Evolutionary conservation across 2,113 vertebrate species (phyloP).

Genomic region (Oryzias woworae): DNA sequence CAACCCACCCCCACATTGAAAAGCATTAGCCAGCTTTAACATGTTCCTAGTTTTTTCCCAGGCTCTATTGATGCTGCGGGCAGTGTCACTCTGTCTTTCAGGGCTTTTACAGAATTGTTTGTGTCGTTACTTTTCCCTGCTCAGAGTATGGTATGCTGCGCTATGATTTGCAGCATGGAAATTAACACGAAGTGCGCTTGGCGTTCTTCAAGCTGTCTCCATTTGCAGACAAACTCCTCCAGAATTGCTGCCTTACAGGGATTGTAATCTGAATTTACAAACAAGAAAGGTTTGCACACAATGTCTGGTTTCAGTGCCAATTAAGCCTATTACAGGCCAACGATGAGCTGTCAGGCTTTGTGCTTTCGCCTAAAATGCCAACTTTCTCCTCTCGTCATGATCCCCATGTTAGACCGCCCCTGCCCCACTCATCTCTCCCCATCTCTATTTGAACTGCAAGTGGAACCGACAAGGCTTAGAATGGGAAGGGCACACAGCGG

Average conservation of each 20-base stretch:
- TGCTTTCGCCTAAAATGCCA: slow-evolving; percentile 48
- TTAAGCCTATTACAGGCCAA: slow-evolving; percentile 47
- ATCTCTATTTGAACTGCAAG: slow-evolving; percentile 53
- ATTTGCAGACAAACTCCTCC: slow-evolving; percentile 26
- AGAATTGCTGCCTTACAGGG: slow-evolving; percentile 24
- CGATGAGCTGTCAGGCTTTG: slow-evolving; percentile 41
- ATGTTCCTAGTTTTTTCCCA: slow-evolving; percentile 28
- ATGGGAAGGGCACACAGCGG: slow-evolving; percentile 47
- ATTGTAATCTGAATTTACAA: slow-evolving; percentile 28
- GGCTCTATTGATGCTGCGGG: slow-evolving; percentile 60
- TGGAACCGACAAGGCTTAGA: slow-evolving; percentile 68
- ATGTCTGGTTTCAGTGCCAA: slow-evolving; percentile 55
- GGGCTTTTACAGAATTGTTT: slow-evolving; percentile 26
- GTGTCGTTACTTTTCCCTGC: slow-evolving; percentile 24
- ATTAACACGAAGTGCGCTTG: slow-evolving; percentile 43
- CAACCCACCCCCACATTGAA: background rate
- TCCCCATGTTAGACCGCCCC: slow-evolving; percentile 57
- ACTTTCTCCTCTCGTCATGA: slow-evolving; percentile 57
- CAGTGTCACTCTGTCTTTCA: slow-evolving; percentile 53
- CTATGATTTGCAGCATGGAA: slow-evolving; percentile 54
- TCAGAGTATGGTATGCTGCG: slow-evolving; percentile 5
- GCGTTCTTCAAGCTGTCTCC: slow-evolving; percentile 43
- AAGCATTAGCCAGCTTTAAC: slow-evolving; percentile 10
- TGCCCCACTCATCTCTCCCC: slow-evolving; percentile 37
- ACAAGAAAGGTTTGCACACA: slow-evolving; percentile 42